These are phyloP conservation scores for Bradysia coprophila DNA, from an alignment of 1,140 invertebrate genomes.

Conservation along the genomic window DNA sequence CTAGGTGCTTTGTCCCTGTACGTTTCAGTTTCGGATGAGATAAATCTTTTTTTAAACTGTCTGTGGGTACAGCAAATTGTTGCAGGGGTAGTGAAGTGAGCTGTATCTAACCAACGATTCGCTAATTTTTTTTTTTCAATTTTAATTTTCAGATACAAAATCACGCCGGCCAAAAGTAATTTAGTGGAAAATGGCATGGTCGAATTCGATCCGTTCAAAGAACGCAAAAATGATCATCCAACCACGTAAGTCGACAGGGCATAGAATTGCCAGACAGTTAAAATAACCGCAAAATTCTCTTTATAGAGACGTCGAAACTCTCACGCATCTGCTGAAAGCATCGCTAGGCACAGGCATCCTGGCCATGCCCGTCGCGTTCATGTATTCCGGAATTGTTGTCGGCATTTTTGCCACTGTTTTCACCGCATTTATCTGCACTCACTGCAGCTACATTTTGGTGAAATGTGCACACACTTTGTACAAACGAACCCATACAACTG, in stretches of 20 bases:
- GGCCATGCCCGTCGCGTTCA: conserved; percentile 75
- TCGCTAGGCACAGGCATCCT: conserved; percentile 83
- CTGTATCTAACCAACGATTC: no score
- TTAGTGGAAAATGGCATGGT: conserved; percentile 29
- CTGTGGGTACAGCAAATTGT: no score
- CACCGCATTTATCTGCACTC: conserved; percentile 65
- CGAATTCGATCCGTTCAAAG: conserved; percentile 51
- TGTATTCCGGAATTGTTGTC: conserved; percentile 53
- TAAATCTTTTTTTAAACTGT: no score
- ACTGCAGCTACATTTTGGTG: conserved; percentile 70
- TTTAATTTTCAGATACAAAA: conserved; percentile 37
- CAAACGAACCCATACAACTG: conserved; percentile 38
- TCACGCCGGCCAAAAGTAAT: conserved; percentile 28
- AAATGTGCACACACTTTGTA: conserved; percentile 66
- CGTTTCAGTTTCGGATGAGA: no score
- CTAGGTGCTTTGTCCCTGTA: no score
- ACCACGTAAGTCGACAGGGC: conserved; percentile 44
- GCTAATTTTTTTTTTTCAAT: conserved; percentile 1
- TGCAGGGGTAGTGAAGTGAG: no score
- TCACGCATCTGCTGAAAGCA: conserved; percentile 71
- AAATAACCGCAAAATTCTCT: conserved; percentile 1
- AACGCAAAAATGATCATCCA: conserved; percentile 49
- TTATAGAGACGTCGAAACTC: conserved; percentile 58
- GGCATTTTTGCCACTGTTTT: conserved; percentile 62
- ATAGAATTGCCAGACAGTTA: background rate